A percentile compares a stretch with the other conserved stretches of the same genome.
These are phyloP conservation scores for Eudemis profundana DNA, from an alignment of 2,888 invertebrate genomes.

Conservation along the genomic window DNA sequence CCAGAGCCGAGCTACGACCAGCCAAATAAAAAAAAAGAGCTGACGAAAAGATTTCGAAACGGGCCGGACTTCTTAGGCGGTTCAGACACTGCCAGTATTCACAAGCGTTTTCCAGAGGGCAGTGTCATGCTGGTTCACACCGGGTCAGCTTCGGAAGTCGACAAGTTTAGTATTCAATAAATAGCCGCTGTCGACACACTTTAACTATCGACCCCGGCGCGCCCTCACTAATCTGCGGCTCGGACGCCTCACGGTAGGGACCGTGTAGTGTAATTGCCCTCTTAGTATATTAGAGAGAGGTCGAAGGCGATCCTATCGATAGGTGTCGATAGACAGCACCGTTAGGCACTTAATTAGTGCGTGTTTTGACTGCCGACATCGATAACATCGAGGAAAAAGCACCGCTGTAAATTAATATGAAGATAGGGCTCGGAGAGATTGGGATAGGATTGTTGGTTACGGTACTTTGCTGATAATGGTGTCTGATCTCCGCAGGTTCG, in stretches of 20 bases:
- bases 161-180: too few species aligned
- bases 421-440: conserved; percentile 23
- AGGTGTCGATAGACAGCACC: conserved; percentile 57
- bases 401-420: conserved; percentile 34
- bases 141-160: too few species aligned
- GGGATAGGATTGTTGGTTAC: conserved; percentile 5
- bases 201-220: too few species aligned
- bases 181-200: too few species aligned
- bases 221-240: too few species aligned
- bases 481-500: background rate
- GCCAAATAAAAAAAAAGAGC: too few species aligned
- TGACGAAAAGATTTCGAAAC: too few species aligned
- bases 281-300: conserved; percentile 34
- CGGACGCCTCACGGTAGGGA: background rate
- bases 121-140: conserved; percentile 27
- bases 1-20: too few species aligned
- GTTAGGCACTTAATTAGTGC: conserved; percentile 48
- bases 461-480: conserved; percentile 16
- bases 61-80: too few species aligned
- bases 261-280: conserved; percentile 8
- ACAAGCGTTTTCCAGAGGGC: too few species aligned
- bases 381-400: conserved; percentile 32
- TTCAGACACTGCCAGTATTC: too few species aligned
- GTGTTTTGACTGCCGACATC: conserved; percentile 46
- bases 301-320: conserved; percentile 59